Base-by-base conservation (phyloP, 2,113 vertebrate species). In the Apteryx owenii region DNA sequence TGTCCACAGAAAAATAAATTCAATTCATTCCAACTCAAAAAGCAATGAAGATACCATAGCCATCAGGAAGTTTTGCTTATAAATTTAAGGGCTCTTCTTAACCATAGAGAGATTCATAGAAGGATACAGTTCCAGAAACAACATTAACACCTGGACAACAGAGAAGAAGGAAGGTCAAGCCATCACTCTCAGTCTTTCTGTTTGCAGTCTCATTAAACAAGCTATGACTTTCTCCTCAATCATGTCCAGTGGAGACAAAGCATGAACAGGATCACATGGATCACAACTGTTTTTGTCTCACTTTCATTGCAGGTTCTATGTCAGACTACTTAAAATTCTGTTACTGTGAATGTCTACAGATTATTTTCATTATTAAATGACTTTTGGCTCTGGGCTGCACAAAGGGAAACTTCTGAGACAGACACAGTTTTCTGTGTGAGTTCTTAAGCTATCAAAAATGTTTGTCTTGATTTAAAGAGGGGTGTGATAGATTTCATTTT, bases 1-100 rank as follows among this genome's bases (percentile, higher is more conserved):
- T 99, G 92, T 89, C 72, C 88, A 89, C 48, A 93, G 73, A 66
- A 92, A 96, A 78, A 91, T 4, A 44, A 1, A 72, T 50, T 95
- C 8, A 72, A 14, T 50, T 89, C 25, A 76, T 42, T 75, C 36
- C 56, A 85, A 79, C 42, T 70, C 80, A 85, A 38, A 54, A 60
- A 69, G 9, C 19, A 81, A 21, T 17, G 72, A 86, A 78, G 40
- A 86, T 13, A 54, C 22, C 76, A 76, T 12, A 93, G 12, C 19
- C 62, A 69, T 14, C 53, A 33, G 44, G 65, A 60, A 64, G 13
- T 73, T 71, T 31, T 51, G 40, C 48, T 70, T 50, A 77, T 31
- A 28, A 85, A 66, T 86, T 56, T 50, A 76, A 51, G n/a, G 14
- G 33, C 20, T 91, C 20, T 54, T 91, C 29, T 29, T 12, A 85